Conservation (phyloP, 2,888 invertebrate genomes). For the Aphodius sticticus region DNA sequence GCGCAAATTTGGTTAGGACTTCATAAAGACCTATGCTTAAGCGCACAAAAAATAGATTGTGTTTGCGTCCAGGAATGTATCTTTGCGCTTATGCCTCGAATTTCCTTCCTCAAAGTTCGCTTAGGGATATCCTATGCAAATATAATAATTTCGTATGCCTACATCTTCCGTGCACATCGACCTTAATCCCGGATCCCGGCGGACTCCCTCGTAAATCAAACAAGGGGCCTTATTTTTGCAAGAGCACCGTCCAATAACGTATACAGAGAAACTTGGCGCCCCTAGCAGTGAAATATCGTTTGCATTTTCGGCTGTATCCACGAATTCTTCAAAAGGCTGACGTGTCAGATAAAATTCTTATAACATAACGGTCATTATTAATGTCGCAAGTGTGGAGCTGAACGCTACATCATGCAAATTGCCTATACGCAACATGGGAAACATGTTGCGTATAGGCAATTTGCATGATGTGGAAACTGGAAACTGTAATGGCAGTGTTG, state of each 20-base stretch:
- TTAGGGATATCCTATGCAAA: not conserved
- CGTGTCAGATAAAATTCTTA: not conserved
- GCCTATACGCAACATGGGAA: too few species aligned
- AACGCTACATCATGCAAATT: too few species aligned
- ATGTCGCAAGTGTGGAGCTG: too few species aligned
- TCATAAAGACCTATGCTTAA: not conserved
- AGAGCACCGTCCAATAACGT: not conserved
- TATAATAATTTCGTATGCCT: conserved; percentile 4
- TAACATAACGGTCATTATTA: too few species aligned
- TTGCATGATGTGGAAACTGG: too few species aligned
- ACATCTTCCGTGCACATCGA: not conserved
- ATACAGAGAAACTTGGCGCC: not conserved
- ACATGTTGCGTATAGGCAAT: too few species aligned
- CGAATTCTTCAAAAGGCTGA: not conserved
- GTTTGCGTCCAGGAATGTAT: not conserved
- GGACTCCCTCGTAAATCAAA: not conserved
- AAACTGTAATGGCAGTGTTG: too few species aligned
- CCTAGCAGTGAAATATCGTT: not conserved
- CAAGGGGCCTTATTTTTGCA: not conserved
- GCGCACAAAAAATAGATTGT: not conserved
- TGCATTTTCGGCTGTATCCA: not conserved
- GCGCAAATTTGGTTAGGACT: not conserved
- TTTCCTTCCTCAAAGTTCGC: not conserved
- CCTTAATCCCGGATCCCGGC: not conserved
- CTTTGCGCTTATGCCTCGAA: not conserved